Base-by-base conservation (phyloP, 2,888 invertebrate species). In the Andricus curvator region DNA sequence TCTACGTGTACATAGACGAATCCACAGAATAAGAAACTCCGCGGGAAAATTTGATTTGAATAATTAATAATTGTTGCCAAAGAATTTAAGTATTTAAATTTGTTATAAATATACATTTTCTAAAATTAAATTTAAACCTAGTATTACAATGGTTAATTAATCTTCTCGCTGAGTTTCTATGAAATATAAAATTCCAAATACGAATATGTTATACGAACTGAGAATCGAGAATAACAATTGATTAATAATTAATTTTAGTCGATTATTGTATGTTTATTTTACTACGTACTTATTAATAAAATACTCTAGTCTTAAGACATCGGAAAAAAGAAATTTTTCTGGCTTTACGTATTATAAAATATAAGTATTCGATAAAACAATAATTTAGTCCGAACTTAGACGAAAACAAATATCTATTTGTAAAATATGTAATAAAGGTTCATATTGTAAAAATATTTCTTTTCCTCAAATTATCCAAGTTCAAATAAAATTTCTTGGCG, bases 361-460 rank as follows among this genome's bases (percentile, higher is more conserved):
- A 60, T 60, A 60, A 60, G 13, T 60, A 60, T 13, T 22, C 22
- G 22, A 60, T 70, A 51, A 74, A 2, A 37, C 33, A 33, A 29
- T 29, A 51, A 51, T 9, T 51, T 74, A 74, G 74, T 74, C 56
- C 74, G 56, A 74, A 74, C n/a, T 33, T 74, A 74, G 74, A 37
- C 22, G n/a, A 37, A 74, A 74, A 74, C 48, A 29, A 74, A 37
- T 74, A 74, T 74, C 74, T 74, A 74, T 60, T 74, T 74, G 74
- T 74, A 74, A 74, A 74, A 60, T 74, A 74, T 74, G 70, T 76
- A 20, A 62, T 51, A 70, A 78, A 80, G 11, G 60, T 51, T 80
- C 29, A 29, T 37, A 74, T 33, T 56, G 56, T 74, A 74, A 37
- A 56, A 4, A 4, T 56, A n/a, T 1, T 20, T 37, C 20, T 56